Conservation (phyloP, 1,140 invertebrate species). For the Musca domestica region DNA sequence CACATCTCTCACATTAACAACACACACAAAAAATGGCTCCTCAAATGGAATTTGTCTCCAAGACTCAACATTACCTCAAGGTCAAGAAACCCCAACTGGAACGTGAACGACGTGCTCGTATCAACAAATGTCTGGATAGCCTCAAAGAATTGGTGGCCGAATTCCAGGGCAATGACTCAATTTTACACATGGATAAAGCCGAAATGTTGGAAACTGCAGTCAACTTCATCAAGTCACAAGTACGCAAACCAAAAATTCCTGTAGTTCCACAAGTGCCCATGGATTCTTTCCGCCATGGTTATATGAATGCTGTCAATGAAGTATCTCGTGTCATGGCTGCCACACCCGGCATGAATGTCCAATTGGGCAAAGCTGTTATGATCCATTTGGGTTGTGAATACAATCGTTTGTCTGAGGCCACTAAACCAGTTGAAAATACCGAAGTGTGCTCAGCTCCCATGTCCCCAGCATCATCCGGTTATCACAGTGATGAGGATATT, state of each 20-base stretch:
- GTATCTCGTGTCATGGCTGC: conserved; percentile 83
- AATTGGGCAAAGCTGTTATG: conserved; percentile 81
- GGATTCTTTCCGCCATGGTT: conserved; percentile 84
- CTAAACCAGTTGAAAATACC: conserved; percentile 25
- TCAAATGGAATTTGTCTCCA: conserved; percentile 56
- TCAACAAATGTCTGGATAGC: conserved; percentile 91
- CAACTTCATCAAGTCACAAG: conserved; percentile 67
- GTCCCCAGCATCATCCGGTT: conserved; percentile 49
- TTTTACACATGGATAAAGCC: conserved; percentile 92
- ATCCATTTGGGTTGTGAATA: conserved; percentile 79
- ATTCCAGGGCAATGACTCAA: conserved; percentile 85
- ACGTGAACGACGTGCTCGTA: conserved; percentile 86
- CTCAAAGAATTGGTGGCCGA: conserved; percentile 90
- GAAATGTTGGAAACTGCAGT: conserved; percentile 93
- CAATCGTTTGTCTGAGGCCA: conserved; percentile 62
- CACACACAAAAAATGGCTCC: conserved; percentile 36
- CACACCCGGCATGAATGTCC: conserved; percentile 78
- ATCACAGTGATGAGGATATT: conserved; percentile 41
- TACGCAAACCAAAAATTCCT: conserved; percentile 23
- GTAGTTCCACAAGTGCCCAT: conserved; percentile 56
- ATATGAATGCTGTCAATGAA: conserved; percentile 88
- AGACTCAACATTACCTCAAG: conserved; percentile 89
- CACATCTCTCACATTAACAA: background rate
- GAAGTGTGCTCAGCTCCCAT: conserved; percentile 23
- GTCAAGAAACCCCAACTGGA: conserved; percentile 96